Evolutionary conservation across 2,797 vertebrate species (phyloP), one percentile per base, ranked within the genome.

Genomic region (Paratrypauchen microcephalus): DNA sequence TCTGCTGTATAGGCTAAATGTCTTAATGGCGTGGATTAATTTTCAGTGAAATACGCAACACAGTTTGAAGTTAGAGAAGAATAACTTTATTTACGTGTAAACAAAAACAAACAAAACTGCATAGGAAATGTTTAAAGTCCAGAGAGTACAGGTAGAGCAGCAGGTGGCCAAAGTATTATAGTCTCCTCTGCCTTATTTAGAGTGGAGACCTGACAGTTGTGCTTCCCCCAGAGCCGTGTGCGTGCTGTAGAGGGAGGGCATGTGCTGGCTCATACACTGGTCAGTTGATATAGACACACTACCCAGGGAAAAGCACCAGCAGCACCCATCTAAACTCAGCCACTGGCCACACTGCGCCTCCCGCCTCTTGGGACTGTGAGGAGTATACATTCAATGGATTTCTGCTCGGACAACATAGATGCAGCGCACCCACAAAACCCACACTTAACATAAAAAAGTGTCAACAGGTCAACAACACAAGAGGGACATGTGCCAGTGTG

Each of bases 61-160:
- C 0, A 39, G 62, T 63, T 74, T 80, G 55, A 89, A 86, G 81
- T 89, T 78, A 90, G 91, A 94, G 92, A 94, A 94, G 92, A 90
- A 90, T 94, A 96, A 94, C 93, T 98, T 98, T 98, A 98, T 98
- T 98, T 94, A 94, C 95, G 94, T 95, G 84, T 93, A 92, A 94
- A 93, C 85, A 81, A 89, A 87, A 74, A 64, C 58, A 75, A 86
- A 72, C 57, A 82, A 94, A 97, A 95, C 95, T 98, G 97, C 97
- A 98, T 98, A 98, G 96, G 95, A 98, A 98, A 96, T 96, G 94
- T 98, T 99, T 98, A 98, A 97, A 96, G 97, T 98, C 97, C 96
- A 95, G 87, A 96, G 84, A 95, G 95, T 93, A 94, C 94, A 92
- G 93, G 91, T 93, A 89, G 94, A 95, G 94, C 94, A 94, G 92